phyloP scores from a whole-genome alignment of 2,797 vertebrate species.

The Petrocephalus sullivani region DNA sequence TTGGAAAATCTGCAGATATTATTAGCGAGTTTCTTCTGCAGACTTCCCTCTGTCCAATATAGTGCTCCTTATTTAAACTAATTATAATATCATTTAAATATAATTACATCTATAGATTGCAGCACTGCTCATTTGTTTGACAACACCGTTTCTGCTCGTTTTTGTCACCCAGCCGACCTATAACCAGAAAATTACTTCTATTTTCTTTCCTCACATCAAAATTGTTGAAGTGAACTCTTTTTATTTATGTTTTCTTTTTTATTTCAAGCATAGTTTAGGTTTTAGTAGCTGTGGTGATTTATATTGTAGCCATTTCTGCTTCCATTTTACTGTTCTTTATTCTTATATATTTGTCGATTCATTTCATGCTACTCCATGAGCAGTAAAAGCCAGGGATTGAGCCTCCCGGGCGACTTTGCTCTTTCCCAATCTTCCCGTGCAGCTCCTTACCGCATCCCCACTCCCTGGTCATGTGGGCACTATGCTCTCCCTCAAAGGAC shows the following conservation, averaged over 20 bases:
- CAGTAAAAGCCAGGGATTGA: background rate
- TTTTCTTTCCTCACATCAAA: background rate
- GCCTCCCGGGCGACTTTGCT: background rate
- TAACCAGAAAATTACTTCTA: background rate
- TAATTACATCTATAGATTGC: background rate
- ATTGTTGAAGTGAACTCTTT: background rate
- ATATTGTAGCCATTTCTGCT: background rate
- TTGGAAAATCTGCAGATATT: conserved; percentile 6
- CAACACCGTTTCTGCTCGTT: background rate
- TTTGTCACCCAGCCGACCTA: background rate
- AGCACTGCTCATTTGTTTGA: background rate
- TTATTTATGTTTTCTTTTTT: background rate
- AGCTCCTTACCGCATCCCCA: background rate
- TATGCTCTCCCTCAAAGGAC: background rate
- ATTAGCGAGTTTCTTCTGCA: background rate
- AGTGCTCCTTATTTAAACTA: background rate
- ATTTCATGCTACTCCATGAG: background rate
- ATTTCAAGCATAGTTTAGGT: background rate
- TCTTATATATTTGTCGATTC: background rate
- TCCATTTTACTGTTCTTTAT: background rate
- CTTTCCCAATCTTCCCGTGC: background rate
- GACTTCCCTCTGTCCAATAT: background rate
- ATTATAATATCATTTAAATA: background rate
- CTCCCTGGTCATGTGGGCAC: background rate
- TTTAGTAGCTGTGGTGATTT: background rate